A percentile compares a stretch with the other conserved stretches of the same genome.
These are phyloP conservation scores for Drosophila histrio DNA, from an alignment of 2,888 invertebrate genomes.

Conservation along the genomic window DNA sequence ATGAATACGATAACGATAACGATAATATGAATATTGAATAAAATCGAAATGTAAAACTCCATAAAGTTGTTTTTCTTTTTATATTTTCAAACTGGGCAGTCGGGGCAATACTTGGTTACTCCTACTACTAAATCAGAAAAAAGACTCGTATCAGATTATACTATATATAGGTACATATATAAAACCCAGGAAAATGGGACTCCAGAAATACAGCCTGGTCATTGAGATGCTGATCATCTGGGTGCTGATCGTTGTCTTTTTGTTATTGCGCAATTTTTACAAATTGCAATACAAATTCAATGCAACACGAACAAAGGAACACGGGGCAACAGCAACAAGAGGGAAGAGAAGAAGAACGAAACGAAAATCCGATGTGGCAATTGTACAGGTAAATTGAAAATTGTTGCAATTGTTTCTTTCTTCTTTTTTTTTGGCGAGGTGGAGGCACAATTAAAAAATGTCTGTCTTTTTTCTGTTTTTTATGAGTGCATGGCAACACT, in stretches of 20 bases:
- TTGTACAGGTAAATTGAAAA: constrained; percentile 71
- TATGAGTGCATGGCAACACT: constrained; percentile 32
- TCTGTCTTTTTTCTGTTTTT: constrained; percentile 24
- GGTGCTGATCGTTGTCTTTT: constrained; percentile 30
- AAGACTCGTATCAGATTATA: not conserved
- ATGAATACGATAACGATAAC: constrained; percentile 37
- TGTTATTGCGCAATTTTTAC: constrained; percentile 31
- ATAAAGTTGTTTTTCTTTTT: not conserved
- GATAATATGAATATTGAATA: constrained; percentile 41
- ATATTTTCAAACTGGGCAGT: not conserved
- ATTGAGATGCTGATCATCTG: constrained; percentile 29
- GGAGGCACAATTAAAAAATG: constrained; percentile 57
- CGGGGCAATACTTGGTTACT: not conserved
- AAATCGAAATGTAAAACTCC: constrained; percentile 23
- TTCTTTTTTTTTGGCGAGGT: constrained; percentile 1
- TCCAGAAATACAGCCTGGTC: constrained; percentile 3
- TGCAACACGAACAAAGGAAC: not conserved
- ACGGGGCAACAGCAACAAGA: not conserved
- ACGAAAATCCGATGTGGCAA: constrained; percentile 8
- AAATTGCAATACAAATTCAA: not conserved
- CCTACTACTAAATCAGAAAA: not conserved
- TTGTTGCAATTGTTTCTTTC: constrained; percentile 66
- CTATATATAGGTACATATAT: not conserved
- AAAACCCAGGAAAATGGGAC: constrained; percentile 3
- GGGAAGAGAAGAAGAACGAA: not conserved